These are phyloP conservation scores for Sminthurides aquaticus DNA, from an alignment of 2,888 invertebrate species.

Conservation along the genomic window DNA sequence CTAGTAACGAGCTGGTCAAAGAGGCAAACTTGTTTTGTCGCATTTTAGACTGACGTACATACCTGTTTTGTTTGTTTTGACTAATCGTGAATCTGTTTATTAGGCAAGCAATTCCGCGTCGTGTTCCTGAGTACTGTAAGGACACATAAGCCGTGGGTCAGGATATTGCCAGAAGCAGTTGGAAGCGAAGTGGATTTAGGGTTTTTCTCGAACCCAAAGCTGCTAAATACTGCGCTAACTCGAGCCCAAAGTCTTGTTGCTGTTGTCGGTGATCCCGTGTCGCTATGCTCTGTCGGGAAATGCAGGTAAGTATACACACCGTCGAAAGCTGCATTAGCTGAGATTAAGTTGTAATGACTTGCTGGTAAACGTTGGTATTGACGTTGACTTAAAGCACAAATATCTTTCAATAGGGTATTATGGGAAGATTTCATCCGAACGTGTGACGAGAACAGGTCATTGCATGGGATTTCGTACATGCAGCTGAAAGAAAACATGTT, in stretches of 20 bases:
- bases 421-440: conserved; percentile 72
- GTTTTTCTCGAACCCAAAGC: conserved; percentile 70
- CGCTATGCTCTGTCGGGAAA: conserved; percentile 68
- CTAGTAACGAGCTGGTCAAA: too few species aligned
- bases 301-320: conserved; percentile 52
- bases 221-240: conserved; percentile 74
- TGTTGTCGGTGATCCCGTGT: conserved; percentile 76
- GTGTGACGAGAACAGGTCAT: conserved; percentile 61
- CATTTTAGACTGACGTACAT: too few species aligned
- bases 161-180: conserved; percentile 47
- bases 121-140: conserved; percentile 72
- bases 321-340: neutral
- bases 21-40: too few species aligned
- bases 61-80: neutral
- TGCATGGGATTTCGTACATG: conserved; percentile 65
- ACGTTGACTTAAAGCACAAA: conserved; percentile 44
- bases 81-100: conserved; percentile 1
- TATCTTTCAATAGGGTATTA: too few species aligned
- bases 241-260: conserved; percentile 74
- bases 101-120: conserved; percentile 72
- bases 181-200: conserved; percentile 64
- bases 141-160: conserved; percentile 63
- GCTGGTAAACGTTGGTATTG: too few species aligned
- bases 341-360: too few species aligned
- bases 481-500: conserved; percentile 61